Base-by-base conservation (phyloP, 2,888 invertebrate species). In the Pyrgus malvae region DNA sequence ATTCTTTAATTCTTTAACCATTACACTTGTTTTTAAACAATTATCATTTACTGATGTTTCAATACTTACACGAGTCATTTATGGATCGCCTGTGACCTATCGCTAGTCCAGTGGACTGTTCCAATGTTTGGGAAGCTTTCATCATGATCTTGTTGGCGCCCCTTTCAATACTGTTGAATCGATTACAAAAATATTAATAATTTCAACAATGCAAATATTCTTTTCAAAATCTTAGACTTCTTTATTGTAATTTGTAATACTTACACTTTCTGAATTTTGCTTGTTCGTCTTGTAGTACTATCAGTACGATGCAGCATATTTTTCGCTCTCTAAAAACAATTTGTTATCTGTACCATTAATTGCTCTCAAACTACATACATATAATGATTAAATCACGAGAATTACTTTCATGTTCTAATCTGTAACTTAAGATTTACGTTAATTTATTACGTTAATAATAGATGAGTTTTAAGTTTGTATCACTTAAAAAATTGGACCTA, bases 91-190 rank as follows among this genome's bases (percentile, higher is more conserved):
- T 82, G 0, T 92, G 88, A 2, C 95, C 96, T 41, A 97, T 91
- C 1, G 94, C 94, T 53, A 96, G 90, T 0, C 96, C 96, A 0
- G 96, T 97, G 0, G 95, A 96, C 72, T 94, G 94, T 74, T 95
- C 96, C 67, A 94, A 82, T 3, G 95, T 97, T 77, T 95, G 97
- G 1, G 95, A 96, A 0, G 95, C 97, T 72, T 93, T 95, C 80
- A 94, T 88, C 72, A 97, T 92, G 91, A 97, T 94, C 76, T 95
- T 95, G 70, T 95, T 96, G 0, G 96, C 97, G 72, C 95, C 95
- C 70, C 93, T 93, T 76, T 96, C 96, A 61, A 96, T 92, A 9
- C 93, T 93, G 61, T 3, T 4, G 23, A 23, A 3, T 23, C 6
- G 12, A 14, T 14, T 35, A 14, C 5, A 16, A 16, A 2, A 35